Base-by-base conservation (phyloP, 1,140 invertebrate species). In the Maniola jurtina region DNA sequence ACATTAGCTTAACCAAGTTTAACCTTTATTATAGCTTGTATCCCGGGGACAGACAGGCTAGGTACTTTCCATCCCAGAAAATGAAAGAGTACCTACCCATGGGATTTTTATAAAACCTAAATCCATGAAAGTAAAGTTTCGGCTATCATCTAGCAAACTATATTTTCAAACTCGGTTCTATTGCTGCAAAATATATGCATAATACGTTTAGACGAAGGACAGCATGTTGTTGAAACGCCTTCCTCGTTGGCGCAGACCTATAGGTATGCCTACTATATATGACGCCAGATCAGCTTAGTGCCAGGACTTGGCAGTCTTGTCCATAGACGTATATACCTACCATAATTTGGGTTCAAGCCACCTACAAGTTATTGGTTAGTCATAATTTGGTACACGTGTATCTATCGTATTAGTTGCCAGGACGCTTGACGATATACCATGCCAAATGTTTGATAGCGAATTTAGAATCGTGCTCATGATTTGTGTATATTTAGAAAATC, bases 361-460 rank as follows among this genome's bases (percentile, higher is more conserved):
- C 82, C 81, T 81, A 83, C 70, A 70, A 68, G 78, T 84, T 88
- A 88, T 84, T 82, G 81, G 79, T 79, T 83, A 81, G 80, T 86
- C 81, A 86, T 86, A 82, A 86, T 83, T 88, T 82, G 82, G 77
- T 80, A 81, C 76, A 62, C 72, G 57, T 74, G 74, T 79, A 85
- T 71, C 66, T 79, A 79, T 76, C 66, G 73, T 75, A 78, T 72
- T 77, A 69, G 73, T 70, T 80, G 78, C 77, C 73, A 76, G 71
- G 66, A 73, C 66, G 45, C 55, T 66, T 71, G 60, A 50, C 52
- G 64, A 47, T 72, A 66, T 65, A 57, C 57, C 42, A 50, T 52
- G 70, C 62, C 70, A 68, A 71, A 71, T 71, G 52, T 63, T 64
- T 64, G 47, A 66, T 70, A 35, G 52, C 66, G 66, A 52, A 55